These are phyloP conservation scores for Cerceris ruficornis DNA, from an alignment of 2,888 invertebrate species.

Conservation along the genomic window DNA sequence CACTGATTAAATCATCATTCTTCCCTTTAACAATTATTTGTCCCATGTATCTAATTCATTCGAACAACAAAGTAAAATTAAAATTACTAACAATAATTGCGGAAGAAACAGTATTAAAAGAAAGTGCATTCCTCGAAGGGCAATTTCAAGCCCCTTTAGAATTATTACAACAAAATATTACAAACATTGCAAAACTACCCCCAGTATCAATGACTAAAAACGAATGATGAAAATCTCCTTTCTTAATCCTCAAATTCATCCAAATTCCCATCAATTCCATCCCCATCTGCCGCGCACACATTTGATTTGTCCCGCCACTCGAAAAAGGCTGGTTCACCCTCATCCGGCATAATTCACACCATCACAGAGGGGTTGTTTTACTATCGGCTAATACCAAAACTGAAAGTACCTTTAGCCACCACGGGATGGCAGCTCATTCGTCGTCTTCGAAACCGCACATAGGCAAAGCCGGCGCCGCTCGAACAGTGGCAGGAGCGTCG, in stretches of 20 bases:
- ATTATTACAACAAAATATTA: too few relatives aligned
- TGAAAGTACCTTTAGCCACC: neutral
- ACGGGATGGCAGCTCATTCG: slow-evolving; percentile 42
- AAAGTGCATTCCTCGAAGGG: too few relatives aligned
- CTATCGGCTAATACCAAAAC: neutral
- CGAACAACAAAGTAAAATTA: too few relatives aligned
- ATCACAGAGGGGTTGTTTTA: neutral
- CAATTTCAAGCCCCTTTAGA: too few relatives aligned
- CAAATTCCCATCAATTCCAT: too few relatives aligned
- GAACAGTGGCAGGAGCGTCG: slow-evolving; percentile 45
- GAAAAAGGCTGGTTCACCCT: too few relatives aligned
- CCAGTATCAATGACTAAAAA: neutral
- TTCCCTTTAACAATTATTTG: neutral
- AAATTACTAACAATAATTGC: too few relatives aligned
- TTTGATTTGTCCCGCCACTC: too few relatives aligned
- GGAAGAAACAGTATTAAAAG: too few relatives aligned
- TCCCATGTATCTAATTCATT: neutral
- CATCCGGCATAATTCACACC: too few relatives aligned
- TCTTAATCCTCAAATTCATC: too few relatives aligned
- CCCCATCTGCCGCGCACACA: too few relatives aligned
- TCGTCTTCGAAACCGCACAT: neutral
- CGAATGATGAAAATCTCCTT: neutral
- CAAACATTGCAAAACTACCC: neutral
- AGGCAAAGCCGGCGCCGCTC: slow-evolving; percentile 8
- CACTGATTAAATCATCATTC: neutral